Conservation (phyloP, 2,888 invertebrate genomes). For the Clusia tigrina region DNA sequence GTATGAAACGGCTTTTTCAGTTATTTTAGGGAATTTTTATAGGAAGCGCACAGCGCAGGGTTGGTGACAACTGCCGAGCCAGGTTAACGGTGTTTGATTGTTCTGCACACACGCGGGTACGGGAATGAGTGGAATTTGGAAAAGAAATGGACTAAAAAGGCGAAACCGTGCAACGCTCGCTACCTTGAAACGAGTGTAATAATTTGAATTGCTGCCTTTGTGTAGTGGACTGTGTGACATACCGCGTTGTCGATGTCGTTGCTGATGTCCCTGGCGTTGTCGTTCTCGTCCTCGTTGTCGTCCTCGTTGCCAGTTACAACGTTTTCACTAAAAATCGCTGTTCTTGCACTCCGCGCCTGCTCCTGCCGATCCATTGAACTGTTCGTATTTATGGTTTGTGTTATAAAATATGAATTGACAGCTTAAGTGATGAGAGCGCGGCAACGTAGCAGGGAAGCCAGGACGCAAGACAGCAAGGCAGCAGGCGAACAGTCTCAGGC, state of each 20-base stretch:
- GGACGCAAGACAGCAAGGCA: conserved; percentile 24
- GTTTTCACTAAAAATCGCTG: too few relatives aligned
- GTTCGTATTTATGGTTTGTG: conserved; percentile 58
- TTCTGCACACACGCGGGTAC: too few relatives aligned
- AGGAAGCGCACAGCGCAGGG: neutral
- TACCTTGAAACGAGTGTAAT: conserved; percentile 1
- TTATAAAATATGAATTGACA: conserved; percentile 63
- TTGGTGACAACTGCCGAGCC: conserved; percentile 2
- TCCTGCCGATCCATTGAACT: conserved; percentile 20
- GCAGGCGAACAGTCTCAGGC: conserved; percentile 20
- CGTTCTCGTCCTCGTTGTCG: neutral
- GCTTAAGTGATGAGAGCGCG: conserved; percentile 48
- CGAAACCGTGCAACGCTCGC: neutral
- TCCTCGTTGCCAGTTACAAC: neutral
- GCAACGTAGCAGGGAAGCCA: conserved; percentile 21
- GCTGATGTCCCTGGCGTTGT: neutral
- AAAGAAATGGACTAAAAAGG: too few relatives aligned
- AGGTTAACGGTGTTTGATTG: conserved; percentile 1
- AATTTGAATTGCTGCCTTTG: neutral
- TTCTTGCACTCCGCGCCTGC: conserved; percentile 3
- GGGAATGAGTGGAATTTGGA: too few relatives aligned
- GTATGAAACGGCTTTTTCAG: conserved; percentile 23
- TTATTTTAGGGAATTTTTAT: conserved; percentile 15
- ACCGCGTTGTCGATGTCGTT: conserved; percentile 1
- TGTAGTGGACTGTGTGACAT: neutral